Conservation (phyloP, 2,888 invertebrate genomes). For the Pachycephus smyrnensis region DNA sequence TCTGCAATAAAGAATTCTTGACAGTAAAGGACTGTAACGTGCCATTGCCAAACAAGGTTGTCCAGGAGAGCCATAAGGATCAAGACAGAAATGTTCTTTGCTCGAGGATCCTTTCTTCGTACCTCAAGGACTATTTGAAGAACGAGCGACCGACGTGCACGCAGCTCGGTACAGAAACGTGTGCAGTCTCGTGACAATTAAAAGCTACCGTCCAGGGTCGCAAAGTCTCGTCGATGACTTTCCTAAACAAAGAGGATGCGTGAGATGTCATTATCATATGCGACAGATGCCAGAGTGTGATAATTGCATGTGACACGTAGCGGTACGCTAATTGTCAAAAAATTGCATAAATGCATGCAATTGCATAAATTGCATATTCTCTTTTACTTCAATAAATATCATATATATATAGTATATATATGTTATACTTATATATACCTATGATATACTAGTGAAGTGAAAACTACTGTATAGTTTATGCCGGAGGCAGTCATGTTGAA, state of each 20-base stretch:
- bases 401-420: neutral
- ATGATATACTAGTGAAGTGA: neutral
- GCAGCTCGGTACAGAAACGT: neutral
- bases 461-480: neutral
- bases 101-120: conserved; percentile 1
- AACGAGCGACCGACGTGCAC: neutral
- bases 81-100: neutral
- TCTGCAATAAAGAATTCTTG: neutral
- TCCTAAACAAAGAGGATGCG: conserved; percentile 32
- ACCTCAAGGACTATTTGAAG: conserved; percentile 1
- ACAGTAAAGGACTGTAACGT: neutral
- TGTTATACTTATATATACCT: no score
- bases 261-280: neutral
- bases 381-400: neutral
- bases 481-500: no score
- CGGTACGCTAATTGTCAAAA: neutral
- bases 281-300: neutral
- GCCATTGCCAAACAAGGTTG: neutral
- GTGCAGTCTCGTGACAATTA: conserved; percentile 30
- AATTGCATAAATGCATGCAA: neutral
- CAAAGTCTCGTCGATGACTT: conserved; percentile 24
- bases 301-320: neutral
- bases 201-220: conserved; percentile 27
- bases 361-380: neutral
- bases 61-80: neutral